Conservation (phyloP, 1,140 invertebrate species). For the Drosophila arawakana region DNA sequence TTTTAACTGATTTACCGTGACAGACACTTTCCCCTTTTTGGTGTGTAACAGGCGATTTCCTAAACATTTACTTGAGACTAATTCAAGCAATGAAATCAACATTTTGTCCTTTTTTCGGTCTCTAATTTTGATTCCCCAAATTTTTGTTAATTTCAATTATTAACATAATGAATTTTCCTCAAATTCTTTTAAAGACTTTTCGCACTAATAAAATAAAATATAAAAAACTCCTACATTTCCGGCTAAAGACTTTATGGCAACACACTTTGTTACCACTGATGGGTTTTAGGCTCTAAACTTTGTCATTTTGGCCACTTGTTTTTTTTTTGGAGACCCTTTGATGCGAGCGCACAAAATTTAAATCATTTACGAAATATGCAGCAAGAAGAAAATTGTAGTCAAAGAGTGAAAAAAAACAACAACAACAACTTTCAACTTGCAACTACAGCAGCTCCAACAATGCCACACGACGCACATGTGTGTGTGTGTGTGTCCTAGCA, state of each 20-base stretch:
- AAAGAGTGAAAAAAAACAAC: conserved; percentile 70
- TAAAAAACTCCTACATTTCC: too few relatives aligned
- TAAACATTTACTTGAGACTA: conserved; percentile 3
- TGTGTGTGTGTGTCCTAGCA: conserved; percentile 20
- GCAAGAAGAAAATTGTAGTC: conserved; percentile 61
- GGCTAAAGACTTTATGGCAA: conserved; percentile 12
- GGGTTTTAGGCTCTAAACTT: conserved; percentile 56
- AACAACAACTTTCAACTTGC: conserved; percentile 37
- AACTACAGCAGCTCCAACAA: conserved; percentile 18
- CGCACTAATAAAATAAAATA: too few relatives aligned
- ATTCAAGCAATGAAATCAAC: not conserved
- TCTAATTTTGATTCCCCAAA: too few relatives aligned
- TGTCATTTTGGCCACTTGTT: not conserved
- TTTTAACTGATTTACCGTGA: conserved; percentile 1
- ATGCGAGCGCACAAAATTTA: conserved; percentile 55
- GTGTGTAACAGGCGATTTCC: conserved; percentile 8
- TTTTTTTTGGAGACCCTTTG: not conserved
- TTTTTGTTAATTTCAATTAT: too few relatives aligned
- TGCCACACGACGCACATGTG: conserved; percentile 4
- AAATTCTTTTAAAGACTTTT: too few relatives aligned
- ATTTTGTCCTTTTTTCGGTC: too few relatives aligned
- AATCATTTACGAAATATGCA: conserved; percentile 75
- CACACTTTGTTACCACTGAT: not conserved
- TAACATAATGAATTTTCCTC: too few relatives aligned
- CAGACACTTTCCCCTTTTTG: conserved; percentile 28